Evolutionary conservation across 2,797 vertebrate genomes (phyloP), one percentile per base, ranked within the genome.

Genomic region (Garrulus glandarius): DNA sequence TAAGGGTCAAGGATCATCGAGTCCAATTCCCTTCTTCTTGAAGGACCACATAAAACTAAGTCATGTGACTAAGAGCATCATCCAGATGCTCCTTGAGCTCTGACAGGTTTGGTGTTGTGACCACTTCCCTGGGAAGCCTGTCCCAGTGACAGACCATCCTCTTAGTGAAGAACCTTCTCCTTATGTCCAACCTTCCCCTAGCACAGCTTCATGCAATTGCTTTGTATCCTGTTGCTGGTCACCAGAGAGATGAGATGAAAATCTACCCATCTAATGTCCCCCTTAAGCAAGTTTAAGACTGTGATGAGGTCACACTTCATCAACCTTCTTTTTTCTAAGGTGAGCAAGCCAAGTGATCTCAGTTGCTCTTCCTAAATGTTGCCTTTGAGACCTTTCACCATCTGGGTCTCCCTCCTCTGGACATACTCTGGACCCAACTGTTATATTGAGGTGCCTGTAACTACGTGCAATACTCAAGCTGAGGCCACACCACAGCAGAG

Each of bases 1-100:
- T 21, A 41, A 0, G 5, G 26, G 50, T 27, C 15, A 69, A 39
- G 6, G 49, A 34, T 37, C 17, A 55, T 43, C 0, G 0, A 67
- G n/a, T 34, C 23, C 27, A 49, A 34, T 13, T 60, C 13, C 19
- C 14, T 55, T 36, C 24, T 52, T 44, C 34, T 53, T 41, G 12
- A 6, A 60, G 16, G 53, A 30, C 14, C 29, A 55, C 13, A 29
- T 74, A 49, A 72, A 67, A 49, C 3, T 22, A 30, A 84, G 22
- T 14, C 4, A 10, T 16, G 9, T 19, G 2, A 55, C 44, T 79
- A 18, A 37, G 17, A 55, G 10, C 20, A 22, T 49, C 8, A 26
- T 18, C 11, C 34, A 67, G 32, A 49, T 47, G 3, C 23, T n/a
- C 17, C 41, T 55, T 61, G 36, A 37, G 16, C 10, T 74, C 32